phyloP scores from a whole-genome alignment of 1,140 invertebrate species.

The Sitodiplosis mosellana region DNA sequence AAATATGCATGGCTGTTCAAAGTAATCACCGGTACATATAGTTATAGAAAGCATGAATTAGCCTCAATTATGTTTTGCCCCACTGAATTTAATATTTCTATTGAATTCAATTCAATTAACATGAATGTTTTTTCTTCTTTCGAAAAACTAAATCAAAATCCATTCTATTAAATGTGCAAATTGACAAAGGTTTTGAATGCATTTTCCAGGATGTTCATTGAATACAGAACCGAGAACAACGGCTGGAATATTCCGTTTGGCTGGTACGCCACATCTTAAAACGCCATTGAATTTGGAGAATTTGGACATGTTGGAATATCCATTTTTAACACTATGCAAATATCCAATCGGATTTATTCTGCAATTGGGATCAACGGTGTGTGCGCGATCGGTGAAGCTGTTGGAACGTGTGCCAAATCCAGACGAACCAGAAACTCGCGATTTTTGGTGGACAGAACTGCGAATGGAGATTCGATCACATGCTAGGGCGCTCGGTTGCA shows the following conservation, averaged over 20 bases:
- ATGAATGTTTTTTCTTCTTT: background rate
- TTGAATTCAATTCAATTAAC: too few relatives aligned
- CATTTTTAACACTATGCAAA: constrained; percentile 83
- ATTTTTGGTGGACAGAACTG: constrained; percentile 90
- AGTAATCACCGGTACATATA: too few relatives aligned
- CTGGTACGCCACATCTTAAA: constrained; percentile 14
- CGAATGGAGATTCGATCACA: constrained; percentile 87
- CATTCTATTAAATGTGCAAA: background rate
- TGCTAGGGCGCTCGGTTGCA: constrained; percentile 72
- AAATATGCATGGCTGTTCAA: too few relatives aligned
- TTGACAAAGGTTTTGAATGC: background rate
- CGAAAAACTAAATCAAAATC: background rate
- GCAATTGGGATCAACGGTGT: constrained; percentile 77
- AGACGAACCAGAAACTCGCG: constrained; percentile 77
- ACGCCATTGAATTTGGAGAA: constrained; percentile 47
- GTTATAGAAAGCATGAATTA: too few relatives aligned
- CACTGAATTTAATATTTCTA: too few relatives aligned
- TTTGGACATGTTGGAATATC: constrained; percentile 79
- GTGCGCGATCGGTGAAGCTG: constrained; percentile 71
- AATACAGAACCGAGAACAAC: constrained; percentile 30
- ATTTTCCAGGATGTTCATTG: constrained; percentile 40
- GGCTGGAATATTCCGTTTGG: constrained; percentile 29
- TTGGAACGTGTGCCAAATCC: constrained; percentile 60
- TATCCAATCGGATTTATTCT: constrained; percentile 77
- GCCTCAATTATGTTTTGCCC: too few relatives aligned